Evolutionary conservation across 2,888 invertebrate genomes (phyloP).

Genomic region (Drosophila anceps): DNA sequence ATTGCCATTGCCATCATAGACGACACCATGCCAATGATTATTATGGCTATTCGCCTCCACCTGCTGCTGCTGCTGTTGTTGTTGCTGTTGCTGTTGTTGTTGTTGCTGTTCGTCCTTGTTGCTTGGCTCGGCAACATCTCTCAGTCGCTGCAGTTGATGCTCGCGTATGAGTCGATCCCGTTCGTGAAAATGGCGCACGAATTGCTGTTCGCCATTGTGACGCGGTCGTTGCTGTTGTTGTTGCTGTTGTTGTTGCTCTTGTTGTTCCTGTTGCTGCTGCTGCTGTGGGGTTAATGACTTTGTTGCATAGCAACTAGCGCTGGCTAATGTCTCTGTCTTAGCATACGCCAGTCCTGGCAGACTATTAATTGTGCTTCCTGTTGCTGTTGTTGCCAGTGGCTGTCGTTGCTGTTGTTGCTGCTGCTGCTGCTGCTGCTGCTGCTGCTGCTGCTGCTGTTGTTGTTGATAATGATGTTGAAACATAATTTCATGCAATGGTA

Average conservation of each 20-base stretch:
- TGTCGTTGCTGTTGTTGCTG: slow-evolving; percentile 48
- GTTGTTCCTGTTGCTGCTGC: slow-evolving; percentile 46
- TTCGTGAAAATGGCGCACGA: slow-evolving; percentile 85
- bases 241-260: slow-evolving; percentile 36
- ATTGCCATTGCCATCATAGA: slow-evolving; percentile 69
- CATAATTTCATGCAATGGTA: slow-evolving; percentile 81
- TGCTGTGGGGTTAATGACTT: slow-evolving; percentile 82
- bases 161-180: slow-evolving; percentile 85
- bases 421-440: slow-evolving; percentile 48
- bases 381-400: slow-evolving; percentile 37
- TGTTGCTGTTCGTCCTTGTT: slow-evolving; percentile 19
- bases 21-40: slow-evolving; percentile 77
- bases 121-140: slow-evolving; percentile 44
- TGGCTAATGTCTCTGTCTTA: slow-evolving; percentile 64
- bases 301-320: slow-evolving; percentile 43
- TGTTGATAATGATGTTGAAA: slow-evolving; percentile 75
- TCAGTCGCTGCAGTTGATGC: slow-evolving; percentile 84
- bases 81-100: slow-evolving; percentile 14
- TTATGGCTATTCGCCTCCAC: slow-evolving; percentile 61
- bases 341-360: slow-evolving; percentile 44
- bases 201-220: slow-evolving; percentile 78
- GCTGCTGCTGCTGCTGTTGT: slow-evolving; percentile 68
- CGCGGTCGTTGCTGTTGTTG: slow-evolving; percentile 34
- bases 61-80: slow-evolving; percentile 29
- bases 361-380: slow-evolving; percentile 62